Evolutionary conservation across 2,888 invertebrate species (phyloP).

Genomic region (Eupithecia pulchellata): DNA sequence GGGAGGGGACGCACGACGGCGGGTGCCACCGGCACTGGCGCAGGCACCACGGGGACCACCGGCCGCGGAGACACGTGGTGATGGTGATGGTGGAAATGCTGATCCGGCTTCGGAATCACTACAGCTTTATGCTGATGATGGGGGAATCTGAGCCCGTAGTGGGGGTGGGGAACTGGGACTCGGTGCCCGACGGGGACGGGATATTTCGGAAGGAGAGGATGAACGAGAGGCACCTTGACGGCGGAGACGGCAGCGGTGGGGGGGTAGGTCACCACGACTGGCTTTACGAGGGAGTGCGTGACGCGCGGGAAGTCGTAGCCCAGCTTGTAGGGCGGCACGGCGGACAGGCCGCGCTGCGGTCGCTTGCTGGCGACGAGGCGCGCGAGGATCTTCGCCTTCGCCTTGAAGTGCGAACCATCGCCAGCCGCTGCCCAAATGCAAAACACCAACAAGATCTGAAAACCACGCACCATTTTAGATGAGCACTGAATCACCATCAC

Average conservation of each 20-base stretch:
- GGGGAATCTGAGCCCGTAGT: slow-evolving; percentile 72
- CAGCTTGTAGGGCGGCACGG: slow-evolving; percentile 78
- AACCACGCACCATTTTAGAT: slow-evolving; percentile 63
- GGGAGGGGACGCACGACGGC: slow-evolving; percentile 64
- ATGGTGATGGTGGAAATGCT: slow-evolving; percentile 78
- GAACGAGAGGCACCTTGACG: slow-evolving; percentile 74
- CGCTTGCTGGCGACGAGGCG: slow-evolving; percentile 67
- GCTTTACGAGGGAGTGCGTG: slow-evolving; percentile 79
- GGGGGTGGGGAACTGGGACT: slow-evolving; percentile 69
- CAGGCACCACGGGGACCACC: slow-evolving; percentile 60
- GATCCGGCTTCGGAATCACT: slow-evolving; percentile 64
- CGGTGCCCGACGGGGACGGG: slow-evolving; percentile 72
- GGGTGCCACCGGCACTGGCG: slow-evolving; percentile 58
- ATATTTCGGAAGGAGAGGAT: slow-evolving; percentile 62
- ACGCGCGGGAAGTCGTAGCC: slow-evolving; percentile 80
- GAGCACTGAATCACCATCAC: slow-evolving; percentile 37
- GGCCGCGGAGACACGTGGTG: slow-evolving; percentile 74
- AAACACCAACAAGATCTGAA: slow-evolving; percentile 75
- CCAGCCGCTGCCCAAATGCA: slow-evolving; percentile 62
- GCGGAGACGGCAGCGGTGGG: slow-evolving; percentile 76
- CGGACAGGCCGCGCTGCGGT: slow-evolving; percentile 73
- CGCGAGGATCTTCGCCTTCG: slow-evolving; percentile 66
- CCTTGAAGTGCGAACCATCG: slow-evolving; percentile 68
- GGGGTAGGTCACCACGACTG: slow-evolving; percentile 78
- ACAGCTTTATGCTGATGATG: slow-evolving; percentile 64